Evolutionary conservation across 2,888 invertebrate species (phyloP).

Genomic region (Acronicta psi): DNA sequence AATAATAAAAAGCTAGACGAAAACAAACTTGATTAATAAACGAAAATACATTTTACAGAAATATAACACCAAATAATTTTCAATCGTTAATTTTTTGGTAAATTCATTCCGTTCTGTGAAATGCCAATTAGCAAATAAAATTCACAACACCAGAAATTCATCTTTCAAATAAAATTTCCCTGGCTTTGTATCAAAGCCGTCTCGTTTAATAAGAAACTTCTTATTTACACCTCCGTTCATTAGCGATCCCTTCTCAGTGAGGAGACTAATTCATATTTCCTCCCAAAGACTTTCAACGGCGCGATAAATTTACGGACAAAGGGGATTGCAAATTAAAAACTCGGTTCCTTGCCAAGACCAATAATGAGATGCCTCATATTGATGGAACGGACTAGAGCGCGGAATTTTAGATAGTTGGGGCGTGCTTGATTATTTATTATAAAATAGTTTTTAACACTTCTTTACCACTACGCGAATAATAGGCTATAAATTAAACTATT

Average conservation of each 20-base stretch:
- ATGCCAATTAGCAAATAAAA: constrained; percentile 29
- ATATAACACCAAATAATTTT: background rate
- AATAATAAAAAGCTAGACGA: too few relatives aligned
- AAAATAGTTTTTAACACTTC: background rate
- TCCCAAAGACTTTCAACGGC: constrained; percentile 75
- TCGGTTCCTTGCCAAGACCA: constrained; percentile 73
- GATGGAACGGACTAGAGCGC: constrained; percentile 61
- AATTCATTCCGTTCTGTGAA: background rate
- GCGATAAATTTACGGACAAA: constrained; percentile 82
- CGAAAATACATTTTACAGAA: too few relatives aligned
- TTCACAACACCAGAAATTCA: constrained; percentile 12
- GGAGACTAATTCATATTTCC: constrained; percentile 85
- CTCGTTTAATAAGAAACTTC: constrained; percentile 57
- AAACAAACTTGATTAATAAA: too few relatives aligned
- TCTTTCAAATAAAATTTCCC: constrained; percentile 40
- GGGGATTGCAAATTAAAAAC: constrained; percentile 85
- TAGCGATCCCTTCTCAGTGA: constrained; percentile 71
- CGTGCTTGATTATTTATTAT: constrained; percentile 1
- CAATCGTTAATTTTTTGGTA: background rate
- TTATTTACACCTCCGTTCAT: constrained; percentile 67
- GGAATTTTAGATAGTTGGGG: constrained; percentile 21
- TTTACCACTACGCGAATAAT: too few relatives aligned
- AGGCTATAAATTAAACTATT: background rate
- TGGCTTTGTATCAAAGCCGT: constrained; percentile 47
- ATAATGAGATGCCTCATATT: constrained; percentile 67